Evolutionary conservation across 2,113 vertebrate genomes (phyloP).

Genomic region (Carassius carassius): DNA sequence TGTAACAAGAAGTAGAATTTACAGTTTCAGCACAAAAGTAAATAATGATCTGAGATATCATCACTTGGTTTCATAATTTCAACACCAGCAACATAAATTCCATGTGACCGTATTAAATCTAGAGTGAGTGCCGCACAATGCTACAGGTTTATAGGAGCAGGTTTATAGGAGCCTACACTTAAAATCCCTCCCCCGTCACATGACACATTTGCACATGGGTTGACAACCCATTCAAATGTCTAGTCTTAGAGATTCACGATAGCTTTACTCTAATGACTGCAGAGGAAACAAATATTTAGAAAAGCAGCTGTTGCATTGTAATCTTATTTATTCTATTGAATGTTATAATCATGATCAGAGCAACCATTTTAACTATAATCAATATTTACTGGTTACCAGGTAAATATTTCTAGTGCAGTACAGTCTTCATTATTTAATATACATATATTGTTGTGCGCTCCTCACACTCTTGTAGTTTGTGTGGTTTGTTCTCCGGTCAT

Average conservation of each 20-base stretch:
- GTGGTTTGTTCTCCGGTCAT: conserved; percentile 33
- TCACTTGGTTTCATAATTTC: too few relatives aligned
- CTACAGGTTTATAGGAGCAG: background rate
- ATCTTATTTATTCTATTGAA: background rate
- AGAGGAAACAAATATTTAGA: background rate
- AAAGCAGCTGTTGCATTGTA: background rate
- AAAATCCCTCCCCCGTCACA: conserved; percentile 44
- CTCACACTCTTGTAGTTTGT: conserved; percentile 3
- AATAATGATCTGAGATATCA: too few relatives aligned
- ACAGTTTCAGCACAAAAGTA: too few relatives aligned
- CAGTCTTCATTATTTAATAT: background rate
- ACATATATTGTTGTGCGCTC: background rate
- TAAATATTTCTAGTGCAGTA: background rate
- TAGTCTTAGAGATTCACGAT: background rate
- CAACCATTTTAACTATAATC: background rate
- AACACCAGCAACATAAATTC: too few relatives aligned
- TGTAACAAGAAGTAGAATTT: too few relatives aligned
- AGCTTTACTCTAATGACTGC: background rate
- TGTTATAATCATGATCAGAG: background rate
- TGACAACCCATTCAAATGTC: background rate
- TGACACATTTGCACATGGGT: conserved; percentile 23
- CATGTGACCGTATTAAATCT: too few relatives aligned
- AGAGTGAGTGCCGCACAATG: conserved; percentile 42
- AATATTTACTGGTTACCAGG: conserved; percentile 7
- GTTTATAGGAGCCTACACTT: background rate